Evolutionary conservation across 2,797 vertebrate genomes (phyloP), one percentile per base, ranked within the genome.

Genomic region (Pyrocephalus nanus): DNA sequence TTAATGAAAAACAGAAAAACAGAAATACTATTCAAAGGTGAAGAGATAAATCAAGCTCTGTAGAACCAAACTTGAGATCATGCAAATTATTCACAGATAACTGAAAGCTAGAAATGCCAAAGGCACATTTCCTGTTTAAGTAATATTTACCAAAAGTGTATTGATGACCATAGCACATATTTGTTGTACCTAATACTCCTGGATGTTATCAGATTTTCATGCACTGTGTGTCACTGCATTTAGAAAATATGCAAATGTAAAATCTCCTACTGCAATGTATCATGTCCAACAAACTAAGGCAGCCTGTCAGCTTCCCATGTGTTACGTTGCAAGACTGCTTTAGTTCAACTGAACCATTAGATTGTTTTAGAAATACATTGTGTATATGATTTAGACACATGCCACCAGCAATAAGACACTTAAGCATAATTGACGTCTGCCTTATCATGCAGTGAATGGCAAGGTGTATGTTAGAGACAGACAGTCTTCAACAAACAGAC

Each of bases 311-410:
- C 32, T 84, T 86, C 43, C 40, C 69, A 75, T 48, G 65, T 32
- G 38, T 40, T 89, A 65, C 54, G 65, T 77, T 82, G 32, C 36
- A 77, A 81, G 17, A 30, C 87, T 92, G 38, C 50, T 94, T 95
- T 54, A 78, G 72, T 53, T 90, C 91, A 92, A 48, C 32, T 69
- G 73, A 94, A 50, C 47, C 45, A 64, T 91, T 86, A 43, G 29
- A 29, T 36, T 86, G 76, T 38, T 94, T 93, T 42, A 83, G 45
- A 91, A 91, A 86, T 55, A 91, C 15, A 74, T 12, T 60, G 21
- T 82, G 19, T 30, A 8, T 75, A 75, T 89, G 81, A 87, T 95
- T 94, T 79, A 94, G 84, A 86, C 50, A 89, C 50, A 88, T 84
- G 62, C 32, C 80, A 89, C 23, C 42, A 90, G 26, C 42, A 76